Percentiles rank a stretch among this genome's conserved stretches.
These are phyloP conservation scores for Pogonognathellus flavescens DNA, from an alignment of 1,140 invertebrate genomes.

Conservation along the genomic window DNA sequence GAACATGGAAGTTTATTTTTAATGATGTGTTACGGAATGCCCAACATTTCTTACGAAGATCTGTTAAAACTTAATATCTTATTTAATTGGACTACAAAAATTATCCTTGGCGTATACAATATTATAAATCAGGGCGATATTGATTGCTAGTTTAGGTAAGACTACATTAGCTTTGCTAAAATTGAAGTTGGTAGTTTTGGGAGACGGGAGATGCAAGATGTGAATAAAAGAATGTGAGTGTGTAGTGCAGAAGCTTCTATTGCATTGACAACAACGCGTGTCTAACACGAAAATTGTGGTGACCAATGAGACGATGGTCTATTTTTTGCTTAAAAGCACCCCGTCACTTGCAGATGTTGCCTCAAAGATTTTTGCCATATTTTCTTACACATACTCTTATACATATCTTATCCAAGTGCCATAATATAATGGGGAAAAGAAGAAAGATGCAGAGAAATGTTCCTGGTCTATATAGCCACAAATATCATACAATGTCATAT, in stretches of 20 bases:
- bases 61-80: no score
- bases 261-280: conserved; percentile 62
- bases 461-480: conserved; percentile 1
- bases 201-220: background rate
- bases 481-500: conserved; percentile 5
- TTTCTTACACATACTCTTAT: conserved; percentile 55
- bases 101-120: no score
- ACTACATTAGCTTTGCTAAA: no score
- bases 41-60: no score
- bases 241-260: conserved; percentile 7
- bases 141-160: no score
- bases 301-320: conserved; percentile 65
- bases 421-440: conserved; percentile 41
- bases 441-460: background rate
- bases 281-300: conserved; percentile 64
- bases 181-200: background rate
- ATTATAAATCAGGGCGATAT: no score
- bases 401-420: conserved; percentile 49
- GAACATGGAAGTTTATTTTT: no score
- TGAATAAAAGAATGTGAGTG: background rate
- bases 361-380: conserved; percentile 64
- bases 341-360: conserved; percentile 67
- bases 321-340: conserved; percentile 65
- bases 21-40: no score
- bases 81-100: no score